Base-by-base conservation (phyloP, 1,140 invertebrate species). In the Drosophila baimaii region DNA sequence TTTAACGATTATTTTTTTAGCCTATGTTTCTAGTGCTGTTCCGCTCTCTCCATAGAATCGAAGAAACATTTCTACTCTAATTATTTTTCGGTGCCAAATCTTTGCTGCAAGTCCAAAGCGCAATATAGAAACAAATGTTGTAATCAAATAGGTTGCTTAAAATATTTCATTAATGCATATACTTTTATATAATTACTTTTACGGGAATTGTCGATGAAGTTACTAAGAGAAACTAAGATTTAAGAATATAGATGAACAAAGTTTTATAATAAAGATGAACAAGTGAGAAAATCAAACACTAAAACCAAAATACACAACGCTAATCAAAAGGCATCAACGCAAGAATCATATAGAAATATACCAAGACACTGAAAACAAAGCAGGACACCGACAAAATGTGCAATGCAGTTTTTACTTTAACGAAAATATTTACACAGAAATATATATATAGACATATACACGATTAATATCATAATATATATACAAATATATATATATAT, bases 401-500 rank as follows among this genome's bases (percentile, higher is more conserved):
- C 85, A 90, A 90, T 90, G 86, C 81, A 80, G 79, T 77, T 77
- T 75, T 90, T 90, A 90, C 86, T 90, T 85, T 90, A 90, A 74
- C 62, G 46, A 74, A 65, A 51, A 77, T 37, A 41, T 71, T 68
- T 66, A 75, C 25, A 79, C 25, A 79, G 29, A 72, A 57, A 51
- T 64, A 56, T 64, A 69, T 59, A 63, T 64, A 69, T 59, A 63
- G 39, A 56, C 37, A 74, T 70, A 64, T 82, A 64, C 37, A 65
- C 19, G 19, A 71, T 54, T 21, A 71, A 44, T 57, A 71, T 58
- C 49, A 52, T n/a, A 52, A 59, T 21, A 78, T 70, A 63, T 21
- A 55, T 68, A 47, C 31, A 47, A 12, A 47, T 5, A 17, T 10
- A 39, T 49, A 69, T 55, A 61, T 27, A 77, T 70, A 66, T 17